Evolutionary conservation across 2,113 vertebrate species (phyloP).

Genomic region (Sylvietta virens): DNA sequence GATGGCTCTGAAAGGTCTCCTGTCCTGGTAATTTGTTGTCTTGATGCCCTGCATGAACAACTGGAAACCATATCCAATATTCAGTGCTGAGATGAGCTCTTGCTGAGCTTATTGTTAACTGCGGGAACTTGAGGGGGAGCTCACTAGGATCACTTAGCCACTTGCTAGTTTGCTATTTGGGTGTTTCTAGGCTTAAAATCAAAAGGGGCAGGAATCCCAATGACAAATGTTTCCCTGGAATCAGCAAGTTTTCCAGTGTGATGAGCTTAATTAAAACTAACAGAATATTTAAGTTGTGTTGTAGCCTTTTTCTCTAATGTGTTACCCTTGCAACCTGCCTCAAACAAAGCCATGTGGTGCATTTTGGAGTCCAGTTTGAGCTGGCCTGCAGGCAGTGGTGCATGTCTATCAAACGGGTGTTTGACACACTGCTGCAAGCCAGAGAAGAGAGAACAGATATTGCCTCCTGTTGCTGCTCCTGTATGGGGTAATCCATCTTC

Average conservation of each 20-base stretch:
- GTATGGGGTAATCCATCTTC: neutral
- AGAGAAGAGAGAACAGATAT: neutral
- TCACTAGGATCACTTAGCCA: neutral
- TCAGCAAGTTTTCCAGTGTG: neutral
- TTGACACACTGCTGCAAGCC: neutral
- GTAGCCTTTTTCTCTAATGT: neutral
- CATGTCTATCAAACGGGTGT: neutral
- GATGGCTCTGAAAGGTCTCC: neutral
- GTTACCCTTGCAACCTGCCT: neutral
- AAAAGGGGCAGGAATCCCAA: neutral
- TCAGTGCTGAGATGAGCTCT: neutral
- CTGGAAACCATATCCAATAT: slow-evolving; percentile 8
- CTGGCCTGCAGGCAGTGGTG: neutral
- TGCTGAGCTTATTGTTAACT: slow-evolving; percentile 2
- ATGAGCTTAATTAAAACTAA: slow-evolving; percentile 20
- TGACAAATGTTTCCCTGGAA: neutral
- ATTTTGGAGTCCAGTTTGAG: neutral
- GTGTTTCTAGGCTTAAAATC: neutral
- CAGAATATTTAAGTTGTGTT: neutral
- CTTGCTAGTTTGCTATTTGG: neutral
- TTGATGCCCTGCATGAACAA: slow-evolving; percentile 4
- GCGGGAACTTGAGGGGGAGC: neutral
- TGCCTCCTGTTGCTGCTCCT: neutral
- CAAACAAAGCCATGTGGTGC: neutral
- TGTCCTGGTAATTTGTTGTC: slow-evolving; percentile 5